These are phyloP conservation scores for Pelosia muscerda DNA, from an alignment of 2,888 invertebrate genomes.

Conservation along the genomic window DNA sequence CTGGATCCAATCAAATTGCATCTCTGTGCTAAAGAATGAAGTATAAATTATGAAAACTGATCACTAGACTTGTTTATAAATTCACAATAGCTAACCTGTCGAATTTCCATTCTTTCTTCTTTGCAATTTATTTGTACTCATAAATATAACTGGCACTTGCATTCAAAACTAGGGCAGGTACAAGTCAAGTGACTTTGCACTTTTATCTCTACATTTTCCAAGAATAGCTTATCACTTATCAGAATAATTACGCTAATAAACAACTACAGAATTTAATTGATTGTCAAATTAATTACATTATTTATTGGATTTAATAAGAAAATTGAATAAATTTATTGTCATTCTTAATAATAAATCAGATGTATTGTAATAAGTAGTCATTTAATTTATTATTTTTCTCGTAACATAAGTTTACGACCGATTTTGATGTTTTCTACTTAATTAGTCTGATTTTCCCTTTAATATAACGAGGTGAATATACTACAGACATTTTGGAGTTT, in stretches of 20 bases:
- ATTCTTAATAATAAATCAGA: not conserved
- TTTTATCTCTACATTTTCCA: not conserved
- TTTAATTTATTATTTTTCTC: constrained; percentile 18
- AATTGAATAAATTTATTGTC: not conserved
- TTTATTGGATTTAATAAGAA: not conserved
- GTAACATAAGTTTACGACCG: not conserved
- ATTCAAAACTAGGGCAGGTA: not conserved
- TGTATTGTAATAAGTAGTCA: not conserved
- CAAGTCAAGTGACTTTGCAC: not conserved
- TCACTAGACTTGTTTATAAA: not conserved
- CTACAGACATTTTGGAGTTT: not conserved
- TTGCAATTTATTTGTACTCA: no score
- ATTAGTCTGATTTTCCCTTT: not conserved
- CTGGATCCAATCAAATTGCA: not conserved
- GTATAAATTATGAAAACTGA: not conserved
- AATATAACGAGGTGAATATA: not conserved
- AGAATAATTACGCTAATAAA: no score
- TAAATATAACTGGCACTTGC: not conserved
- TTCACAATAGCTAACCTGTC: not conserved
- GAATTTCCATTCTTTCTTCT: not conserved
- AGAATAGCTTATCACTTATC: not conserved
- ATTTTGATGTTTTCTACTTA: no score
- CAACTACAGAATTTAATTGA: not conserved
- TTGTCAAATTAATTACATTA: not conserved
- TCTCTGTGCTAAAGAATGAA: not conserved